Percentiles rank a stretch among this genome's conserved stretches.
Evolutionary conservation across 2,888 invertebrate species (phyloP).

Genomic region (Magallana nippona): DNA sequence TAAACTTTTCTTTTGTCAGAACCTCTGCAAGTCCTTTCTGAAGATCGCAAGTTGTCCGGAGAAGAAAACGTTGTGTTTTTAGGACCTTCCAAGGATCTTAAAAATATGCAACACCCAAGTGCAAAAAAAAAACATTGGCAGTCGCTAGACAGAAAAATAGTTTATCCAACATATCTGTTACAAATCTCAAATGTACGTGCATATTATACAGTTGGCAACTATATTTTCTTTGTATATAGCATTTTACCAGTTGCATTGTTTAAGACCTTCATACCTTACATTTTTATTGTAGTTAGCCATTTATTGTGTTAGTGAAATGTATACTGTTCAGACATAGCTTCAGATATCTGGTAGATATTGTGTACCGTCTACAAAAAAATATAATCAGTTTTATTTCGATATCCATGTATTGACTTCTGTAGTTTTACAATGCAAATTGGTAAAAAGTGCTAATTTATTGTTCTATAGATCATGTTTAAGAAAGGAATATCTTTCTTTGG

Average conservation of each 20-base stretch:
- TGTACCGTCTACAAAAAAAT: background rate
- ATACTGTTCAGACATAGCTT: background rate
- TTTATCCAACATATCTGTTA: background rate
- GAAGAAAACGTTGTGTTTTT: slow-evolving; percentile 25
- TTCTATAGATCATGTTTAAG: slow-evolving; percentile 28
- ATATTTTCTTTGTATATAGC: background rate
- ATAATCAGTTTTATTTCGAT: background rate
- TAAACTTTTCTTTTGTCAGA: slow-evolving; percentile 4
- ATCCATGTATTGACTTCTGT: no score
- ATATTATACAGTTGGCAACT: no score
- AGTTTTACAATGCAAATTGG: no score
- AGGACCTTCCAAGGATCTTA: background rate
- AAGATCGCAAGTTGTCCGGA: background rate
- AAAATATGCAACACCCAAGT: slow-evolving; percentile 29
- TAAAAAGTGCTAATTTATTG: no score
- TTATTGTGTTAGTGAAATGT: background rate
- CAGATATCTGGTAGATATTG: background rate
- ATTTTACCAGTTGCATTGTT: background rate
- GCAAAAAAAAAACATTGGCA: background rate
- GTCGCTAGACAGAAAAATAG: slow-evolving; percentile 20
- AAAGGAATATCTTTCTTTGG: slow-evolving; percentile 34
- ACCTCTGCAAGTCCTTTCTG: background rate
- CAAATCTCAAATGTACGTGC: background rate
- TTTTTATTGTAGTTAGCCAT: background rate
- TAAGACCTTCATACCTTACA: background rate